Base-by-base conservation (phyloP, 2,113 vertebrate species). In the Bufo bufo region DNA sequence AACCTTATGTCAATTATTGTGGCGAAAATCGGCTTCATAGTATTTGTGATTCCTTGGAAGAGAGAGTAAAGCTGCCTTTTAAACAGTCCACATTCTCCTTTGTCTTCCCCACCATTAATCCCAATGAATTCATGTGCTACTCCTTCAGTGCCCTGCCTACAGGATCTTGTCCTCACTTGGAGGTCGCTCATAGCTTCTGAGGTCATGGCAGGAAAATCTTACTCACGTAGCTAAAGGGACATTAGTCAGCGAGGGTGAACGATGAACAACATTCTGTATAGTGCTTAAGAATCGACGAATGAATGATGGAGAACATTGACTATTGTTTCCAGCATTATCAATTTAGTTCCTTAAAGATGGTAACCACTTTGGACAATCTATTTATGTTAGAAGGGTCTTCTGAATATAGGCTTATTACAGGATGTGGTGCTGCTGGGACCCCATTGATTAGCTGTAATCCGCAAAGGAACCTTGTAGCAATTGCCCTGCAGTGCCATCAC, bases 171-270 rank as follows among this genome's bases (percentile, higher is more conserved):
- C 45, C 80, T 65, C 47, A 19, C 61, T 71, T 33, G 50, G 65
- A 71, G 65, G 82, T 69, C 63, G 54, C 43, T 54, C 23, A 52
- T 50, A 23, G 12, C 19, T 13, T 19, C 81, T 84, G 65, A 54
- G 11, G 20, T 83, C 61, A 83, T 69, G n/a, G 82, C 63, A 69
- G 82, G 82, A 84, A 84, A 50, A 52, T 81, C 23, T 58, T 81
- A 84, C 47, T 50, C 61, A 52, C 4, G 63, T 65, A 84, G 49
- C 82, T 61, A 17, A 23, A 84, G 82, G 49, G 65, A 71, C 63
- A 71, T 84, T 84, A 84, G 65, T 54, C 63, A 84, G 65, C 11
- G n/a, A 54, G 61, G 69, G 61, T 6, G 20, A 66, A 66, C 7
- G 14, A 65, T 50, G 3, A 13, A 66, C 47, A 83, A 54, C 81